Conservation (phyloP, 2,888 invertebrate genomes). For the Phymatocera aterrima region DNA sequence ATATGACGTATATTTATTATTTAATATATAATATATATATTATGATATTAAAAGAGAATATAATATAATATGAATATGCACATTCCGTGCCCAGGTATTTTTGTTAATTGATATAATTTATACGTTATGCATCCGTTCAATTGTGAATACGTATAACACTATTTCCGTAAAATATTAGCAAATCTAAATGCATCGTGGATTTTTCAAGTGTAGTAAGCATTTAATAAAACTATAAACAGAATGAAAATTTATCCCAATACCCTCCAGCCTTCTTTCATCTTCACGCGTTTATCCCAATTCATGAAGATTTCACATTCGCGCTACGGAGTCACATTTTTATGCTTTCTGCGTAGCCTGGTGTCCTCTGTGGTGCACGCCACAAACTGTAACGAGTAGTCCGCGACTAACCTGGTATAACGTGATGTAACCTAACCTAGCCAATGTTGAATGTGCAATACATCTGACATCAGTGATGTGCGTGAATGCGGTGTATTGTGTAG, state of each 20-base stretch:
- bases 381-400: background rate
- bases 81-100: conserved; percentile 29
- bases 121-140: conserved; percentile 14
- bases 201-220: conserved; percentile 12
- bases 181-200: background rate
- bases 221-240: conserved; percentile 8
- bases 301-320: background rate
- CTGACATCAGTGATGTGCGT: background rate
- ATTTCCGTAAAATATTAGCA: background rate
- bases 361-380: background rate
- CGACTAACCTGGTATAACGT: background rate
- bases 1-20: background rate
- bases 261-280: no score
- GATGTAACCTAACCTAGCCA: background rate
- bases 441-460: background rate
- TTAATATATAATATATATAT: background rate
- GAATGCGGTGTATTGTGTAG: no score
- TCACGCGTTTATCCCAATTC: background rate
- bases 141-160: conserved; percentile 20
- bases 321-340: background rate
- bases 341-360: background rate
- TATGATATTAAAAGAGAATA: background rate
- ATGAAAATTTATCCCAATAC: background rate
- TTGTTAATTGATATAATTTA: background rate
- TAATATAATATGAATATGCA: background rate